Evolutionary conservation across 1,140 invertebrate genomes (phyloP), one percentile per base, ranked within the genome.

Genomic region (Drosophila eugracilis): DNA sequence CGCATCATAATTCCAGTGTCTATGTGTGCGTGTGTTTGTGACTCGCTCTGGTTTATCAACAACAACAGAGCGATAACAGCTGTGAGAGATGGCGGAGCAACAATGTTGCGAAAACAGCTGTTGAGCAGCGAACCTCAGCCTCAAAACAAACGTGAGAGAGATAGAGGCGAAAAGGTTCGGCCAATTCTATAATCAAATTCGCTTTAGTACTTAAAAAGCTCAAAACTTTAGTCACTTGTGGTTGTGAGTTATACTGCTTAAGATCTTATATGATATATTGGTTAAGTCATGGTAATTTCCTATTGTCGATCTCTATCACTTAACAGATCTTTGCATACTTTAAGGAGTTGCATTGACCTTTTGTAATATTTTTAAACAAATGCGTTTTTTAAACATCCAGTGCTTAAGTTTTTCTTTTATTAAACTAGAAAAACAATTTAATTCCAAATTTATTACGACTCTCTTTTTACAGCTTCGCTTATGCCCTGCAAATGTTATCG

Each of bases 41-140:
- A 50, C 24, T 58, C 55, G 28, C 50, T 66, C 52, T 55, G 28
- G 34, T 53, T 70, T 69, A 78, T 63, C 62, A 84, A 78, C 70
- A 84, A 70, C 41, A 69, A 58, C 78, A 78, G 54, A 69, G 60
- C 22, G 36, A 78, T 75, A 89, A 84, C 72, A 79, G 73, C 84
- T 90, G 86, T 83, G 78, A 65, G 59, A 49, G 30, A 39, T 49
- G 34, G 14, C 50, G 28, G 53, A 83, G 72, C 75, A 77, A 80
- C 79, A 84, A 79, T 79, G 80, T 86, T 86, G 80, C 76, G 48
- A 86, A 77, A 83, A 83, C 79, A 83, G 79, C 79, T 83, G 79
- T 78, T 83, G 63, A 76, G 39, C 30, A 57, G 60, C 24, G 60
- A 69, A 41, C 65, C 45, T 34, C 65, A 19, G 65, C 28, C 60